Conservation (phyloP, 2,113 vertebrate species). For the Pimephales promelas region DNA sequence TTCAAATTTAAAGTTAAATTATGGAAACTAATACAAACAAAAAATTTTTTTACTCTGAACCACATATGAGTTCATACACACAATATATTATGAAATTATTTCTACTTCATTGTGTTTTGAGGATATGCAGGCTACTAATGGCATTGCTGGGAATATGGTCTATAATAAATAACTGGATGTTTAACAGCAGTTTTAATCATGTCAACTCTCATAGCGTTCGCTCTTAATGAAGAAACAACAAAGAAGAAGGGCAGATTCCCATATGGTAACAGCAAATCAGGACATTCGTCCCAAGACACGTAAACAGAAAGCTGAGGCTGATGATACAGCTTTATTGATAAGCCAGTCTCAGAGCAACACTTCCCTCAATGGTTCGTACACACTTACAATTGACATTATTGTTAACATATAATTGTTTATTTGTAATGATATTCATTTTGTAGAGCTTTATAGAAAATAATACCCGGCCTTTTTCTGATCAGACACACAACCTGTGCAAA, state of each 20-base stretch:
- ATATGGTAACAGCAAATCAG: slow-evolving; percentile 76
- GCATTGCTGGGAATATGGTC: neutral
- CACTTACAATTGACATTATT: neutral
- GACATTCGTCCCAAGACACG: slow-evolving; percentile 69
- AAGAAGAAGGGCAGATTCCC: slow-evolving; percentile 72
- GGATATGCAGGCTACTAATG: neutral
- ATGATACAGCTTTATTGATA: slow-evolving; percentile 74
- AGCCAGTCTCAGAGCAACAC: slow-evolving; percentile 72
- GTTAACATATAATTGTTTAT: neutral
- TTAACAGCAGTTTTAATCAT: slow-evolving; percentile 6
- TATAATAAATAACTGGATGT: neutral
- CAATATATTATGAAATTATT: no score
- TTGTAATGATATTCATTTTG: neutral
- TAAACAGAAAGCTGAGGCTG: slow-evolving; percentile 66
- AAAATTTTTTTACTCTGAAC: no score
- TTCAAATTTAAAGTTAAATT: no score
- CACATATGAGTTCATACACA: no score
- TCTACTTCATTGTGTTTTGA: neutral
- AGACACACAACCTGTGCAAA: slow-evolving; percentile 71
- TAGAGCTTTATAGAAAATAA: neutral
- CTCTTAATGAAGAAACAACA: slow-evolving; percentile 79
- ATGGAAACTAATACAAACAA: no score
- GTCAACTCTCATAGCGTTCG: slow-evolving; percentile 59
- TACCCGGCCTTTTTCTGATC: neutral
- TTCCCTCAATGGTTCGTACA: slow-evolving; percentile 72